phyloP scores from a whole-genome alignment of 1,140 invertebrate species.

The Aphaenogaster ashmeadi region DNA sequence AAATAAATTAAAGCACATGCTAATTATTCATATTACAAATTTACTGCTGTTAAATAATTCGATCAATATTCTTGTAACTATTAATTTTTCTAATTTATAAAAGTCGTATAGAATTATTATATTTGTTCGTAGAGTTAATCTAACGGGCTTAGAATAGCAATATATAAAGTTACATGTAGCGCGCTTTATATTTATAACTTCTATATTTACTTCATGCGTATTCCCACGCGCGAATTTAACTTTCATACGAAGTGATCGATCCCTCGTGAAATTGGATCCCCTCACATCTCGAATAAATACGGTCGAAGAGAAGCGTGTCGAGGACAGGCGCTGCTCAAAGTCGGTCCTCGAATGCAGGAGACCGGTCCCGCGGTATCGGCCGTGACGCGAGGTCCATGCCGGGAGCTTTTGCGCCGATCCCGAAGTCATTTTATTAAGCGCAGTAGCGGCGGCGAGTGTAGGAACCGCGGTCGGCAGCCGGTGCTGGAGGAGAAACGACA shows the following conservation, averaged over 20 bases:
- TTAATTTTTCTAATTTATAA: not conserved
- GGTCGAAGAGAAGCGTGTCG: constrained; percentile 13
- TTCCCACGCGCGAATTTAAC: constrained; percentile 6
- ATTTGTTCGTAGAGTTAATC: not conserved
- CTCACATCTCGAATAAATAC: constrained; percentile 1
- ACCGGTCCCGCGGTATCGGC: constrained; percentile 60
- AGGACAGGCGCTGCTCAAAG: constrained; percentile 13
- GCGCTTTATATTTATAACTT: not conserved
- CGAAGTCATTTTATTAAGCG: constrained; percentile 82
- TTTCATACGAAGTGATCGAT: constrained; percentile 18
- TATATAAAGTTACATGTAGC: not conserved
- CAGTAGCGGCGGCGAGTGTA: constrained; percentile 28
- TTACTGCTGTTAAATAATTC: not conserved
- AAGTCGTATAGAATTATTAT: not conserved
- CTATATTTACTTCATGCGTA: not conserved
- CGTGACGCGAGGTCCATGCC: not conserved
- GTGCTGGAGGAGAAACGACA: constrained; percentile 67
- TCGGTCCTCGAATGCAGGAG: not conserved
- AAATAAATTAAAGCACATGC: not conserved
- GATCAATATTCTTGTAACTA: not conserved
- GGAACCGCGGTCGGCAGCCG: constrained; percentile 65
- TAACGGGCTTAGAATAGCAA: not conserved
- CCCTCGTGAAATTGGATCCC: constrained; percentile 38
- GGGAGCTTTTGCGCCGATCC: constrained; percentile 65
- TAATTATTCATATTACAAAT: not conserved